A percentile compares a stretch with the other conserved stretches of the same genome.
phyloP scores from a whole-genome alignment of 1,140 invertebrate genomes.

The Delia radicum region DNA sequence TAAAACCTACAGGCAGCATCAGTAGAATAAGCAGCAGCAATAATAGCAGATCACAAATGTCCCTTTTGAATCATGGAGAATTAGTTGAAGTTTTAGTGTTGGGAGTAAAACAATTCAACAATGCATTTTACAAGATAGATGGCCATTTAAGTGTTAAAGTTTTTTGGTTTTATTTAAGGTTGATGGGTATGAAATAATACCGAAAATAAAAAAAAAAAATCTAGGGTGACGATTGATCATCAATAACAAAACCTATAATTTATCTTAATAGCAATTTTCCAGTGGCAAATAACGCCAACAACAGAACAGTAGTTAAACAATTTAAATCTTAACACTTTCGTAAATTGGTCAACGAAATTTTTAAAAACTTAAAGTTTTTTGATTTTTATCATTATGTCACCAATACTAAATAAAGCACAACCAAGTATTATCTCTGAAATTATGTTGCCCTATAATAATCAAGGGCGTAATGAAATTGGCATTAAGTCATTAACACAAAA shows the following conservation, averaged over 20 bases:
- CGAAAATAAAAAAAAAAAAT: not conserved
- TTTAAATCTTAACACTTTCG: too few relatives aligned
- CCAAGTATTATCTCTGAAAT: too few relatives aligned
- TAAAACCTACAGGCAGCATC: slow-evolving; percentile 2
- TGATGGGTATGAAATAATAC: not conserved
- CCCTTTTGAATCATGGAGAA: not conserved
- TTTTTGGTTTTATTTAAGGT: not conserved
- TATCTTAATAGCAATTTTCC: slow-evolving; percentile 13
- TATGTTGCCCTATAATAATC: too few relatives aligned
- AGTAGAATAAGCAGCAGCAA: not conserved
- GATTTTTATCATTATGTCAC: too few relatives aligned
- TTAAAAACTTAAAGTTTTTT: too few relatives aligned
- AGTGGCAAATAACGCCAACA: not conserved
- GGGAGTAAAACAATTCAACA: not conserved
- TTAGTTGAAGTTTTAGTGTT: too few relatives aligned
- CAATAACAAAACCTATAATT: slow-evolving; percentile 19
- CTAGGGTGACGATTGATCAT: slow-evolving; percentile 20
- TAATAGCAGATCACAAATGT: slow-evolving; percentile 9
- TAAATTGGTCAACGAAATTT: too few relatives aligned
- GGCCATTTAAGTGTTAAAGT: slow-evolving; percentile 1
- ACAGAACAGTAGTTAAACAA: not conserved
- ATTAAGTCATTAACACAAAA: too few relatives aligned
- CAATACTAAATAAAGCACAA: too few relatives aligned
- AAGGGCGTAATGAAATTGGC: too few relatives aligned
- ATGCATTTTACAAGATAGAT: not conserved